These are phyloP conservation scores for Buphagus erythrorhynchus DNA, from an alignment of 2,797 vertebrate species.

Conservation along the genomic window DNA sequence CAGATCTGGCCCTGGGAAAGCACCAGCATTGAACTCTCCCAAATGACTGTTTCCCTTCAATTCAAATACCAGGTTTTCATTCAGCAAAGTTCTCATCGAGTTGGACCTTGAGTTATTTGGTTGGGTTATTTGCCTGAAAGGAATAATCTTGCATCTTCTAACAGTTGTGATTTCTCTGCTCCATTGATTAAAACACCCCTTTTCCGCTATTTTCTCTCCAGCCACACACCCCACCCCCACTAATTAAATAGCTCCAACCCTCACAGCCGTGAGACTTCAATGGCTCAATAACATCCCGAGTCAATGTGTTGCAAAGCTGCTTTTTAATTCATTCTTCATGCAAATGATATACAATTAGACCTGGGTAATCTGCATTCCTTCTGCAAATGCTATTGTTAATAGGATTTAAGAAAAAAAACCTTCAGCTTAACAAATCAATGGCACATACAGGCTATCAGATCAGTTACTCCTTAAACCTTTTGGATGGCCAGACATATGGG, in stretches of 20 bases:
- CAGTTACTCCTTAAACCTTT: slow-evolving; percentile 72
- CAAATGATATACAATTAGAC: slow-evolving; percentile 69
- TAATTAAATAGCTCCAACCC: slow-evolving; percentile 67
- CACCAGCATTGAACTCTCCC: not conserved
- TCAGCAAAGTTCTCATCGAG: slow-evolving; percentile 53
- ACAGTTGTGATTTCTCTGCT: slow-evolving; percentile 65
- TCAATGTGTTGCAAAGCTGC: slow-evolving; percentile 67
- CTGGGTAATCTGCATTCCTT: slow-evolving; percentile 64
- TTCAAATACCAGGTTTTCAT: slow-evolving; percentile 27
- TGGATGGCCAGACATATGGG: slow-evolving; percentile 55
- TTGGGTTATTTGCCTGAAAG: slow-evolving; percentile 58
- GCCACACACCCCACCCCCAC: slow-evolving; percentile 56
- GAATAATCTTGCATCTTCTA: slow-evolving; percentile 40
- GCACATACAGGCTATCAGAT: slow-evolving; percentile 66
- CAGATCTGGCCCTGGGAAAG: slow-evolving; percentile 10
- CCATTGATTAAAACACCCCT: slow-evolving; percentile 61
- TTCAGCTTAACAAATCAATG: slow-evolving; percentile 67
- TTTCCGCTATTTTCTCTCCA: slow-evolving; percentile 50
- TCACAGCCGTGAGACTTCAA: slow-evolving; percentile 63
- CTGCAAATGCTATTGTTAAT: slow-evolving; percentile 68
- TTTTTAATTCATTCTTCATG: slow-evolving; percentile 67
- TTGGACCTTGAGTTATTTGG: slow-evolving; percentile 42
- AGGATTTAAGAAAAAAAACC: slow-evolving; percentile 48
- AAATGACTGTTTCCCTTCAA: not conserved
- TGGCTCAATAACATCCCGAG: slow-evolving; percentile 67